Evolutionary conservation across 1,140 invertebrate species (phyloP), one percentile per base, ranked within the genome.

Genomic region (Phenacoccus solenopsis): DNA sequence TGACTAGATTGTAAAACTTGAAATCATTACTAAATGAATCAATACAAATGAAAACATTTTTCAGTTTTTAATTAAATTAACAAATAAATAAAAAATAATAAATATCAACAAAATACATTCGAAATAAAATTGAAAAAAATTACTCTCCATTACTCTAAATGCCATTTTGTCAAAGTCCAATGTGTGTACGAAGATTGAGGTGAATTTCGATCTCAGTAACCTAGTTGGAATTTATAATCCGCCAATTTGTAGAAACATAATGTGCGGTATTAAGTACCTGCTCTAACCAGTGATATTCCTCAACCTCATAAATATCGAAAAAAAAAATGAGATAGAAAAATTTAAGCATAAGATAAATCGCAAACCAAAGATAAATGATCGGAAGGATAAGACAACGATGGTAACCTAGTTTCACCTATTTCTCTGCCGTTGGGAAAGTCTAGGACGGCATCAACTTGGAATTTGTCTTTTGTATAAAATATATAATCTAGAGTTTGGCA

Each of bases 401-500:
- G 90, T 2, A 89, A 83, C 30, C 88, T 79, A 71, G 83, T 81
- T 61, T 82, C 78, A 12, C 89, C 89, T 70, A 91, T 85, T 72
- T 88, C 82, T 12, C 87, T 83, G 32, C 79, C 85, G 0, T 80
- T 81, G 5, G 90, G 89, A 70, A 90, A 82, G 24, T 84, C 79
- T 13, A 90, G 75, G 1, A 89, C 78, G 13, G 82, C 81, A 25
- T 84, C 81, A 1, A 89, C 82, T 32, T 81, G 79, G 0, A 90
- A 79, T 28, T 79, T 76, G 38, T 83, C 77, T 71, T 80, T 80
- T 1, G 83, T 84, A 75, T 85, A 88, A 80, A 90, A 91, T 1
- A 92, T 84, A 78, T 91, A 92, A 78, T 92, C 90, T 61, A 91
- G 87, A 1, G 88, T 90, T 73, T 88, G 86, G 70, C 87, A 88